Base-by-base conservation (phyloP, 2,888 invertebrate species). In the Tethea ocularis region DNA sequence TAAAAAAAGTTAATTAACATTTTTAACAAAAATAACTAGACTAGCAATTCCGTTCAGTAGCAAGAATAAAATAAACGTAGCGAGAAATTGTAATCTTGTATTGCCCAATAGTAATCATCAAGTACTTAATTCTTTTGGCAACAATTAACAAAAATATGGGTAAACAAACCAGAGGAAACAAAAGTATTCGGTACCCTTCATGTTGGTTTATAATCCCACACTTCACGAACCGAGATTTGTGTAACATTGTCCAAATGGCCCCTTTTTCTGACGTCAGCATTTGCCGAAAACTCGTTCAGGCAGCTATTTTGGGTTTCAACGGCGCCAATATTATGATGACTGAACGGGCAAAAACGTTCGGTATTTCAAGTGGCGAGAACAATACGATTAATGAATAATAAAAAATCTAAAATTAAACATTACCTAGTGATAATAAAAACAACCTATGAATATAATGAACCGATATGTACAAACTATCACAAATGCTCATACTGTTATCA, bases 211-310 rank as follows among this genome's bases (percentile, higher is more conserved):
- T 33, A 20, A 53, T 22, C 62, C 61, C 58, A 61, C 56, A 67
- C 53, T 57, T 60, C 62, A 66, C 60, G 59, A 2, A 66, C 58
- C 65, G 63, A 66, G 62, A 67, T 72, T 66, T 73, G 60, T 68
- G 68, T 76, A 73, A 86, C 83, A 84, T 77, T 86, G 78, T 78
- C 86, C 87, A 87, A 88, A 87, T 84, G 84, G 83, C 85, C 80
- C 76, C 74, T 33, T 13, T 63, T 69, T 64, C 72, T 88, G 89
- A 90, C 88, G 89, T 89, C 85, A 88, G 72, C 77, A 75, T 80
- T 83, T 81, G 82, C 84, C 83, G 83, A 86, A 88, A 87, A 80
- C 82, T 80, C 83, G 74, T 75, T 75, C 69, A 63, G 73, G 72
- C 66, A 69, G 83, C 80, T 89, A 89, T 88, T 89, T 89, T 67